A percentile compares a stretch with the other conserved stretches of the same genome.
These are phyloP conservation scores for Torymus texanus DNA, from an alignment of 2,888 invertebrate species.

Conservation along the genomic window DNA sequence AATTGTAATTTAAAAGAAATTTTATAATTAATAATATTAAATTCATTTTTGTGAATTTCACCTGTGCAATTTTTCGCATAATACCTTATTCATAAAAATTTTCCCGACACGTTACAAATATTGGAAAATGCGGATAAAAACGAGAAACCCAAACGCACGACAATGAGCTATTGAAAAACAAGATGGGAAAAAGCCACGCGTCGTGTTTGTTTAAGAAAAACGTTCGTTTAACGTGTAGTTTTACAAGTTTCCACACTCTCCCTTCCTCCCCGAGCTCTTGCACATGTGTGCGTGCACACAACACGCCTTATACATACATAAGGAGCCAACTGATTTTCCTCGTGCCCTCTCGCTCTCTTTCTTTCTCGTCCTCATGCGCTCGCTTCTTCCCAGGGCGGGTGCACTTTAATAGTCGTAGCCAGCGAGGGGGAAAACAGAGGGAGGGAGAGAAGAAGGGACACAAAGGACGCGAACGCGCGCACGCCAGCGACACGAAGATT, in stretches of 20 bases:
- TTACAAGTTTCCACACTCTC: not conserved
- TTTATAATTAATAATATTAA: too few species aligned
- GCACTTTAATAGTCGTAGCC: conserved; percentile 31
- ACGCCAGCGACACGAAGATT: conserved; percentile 14
- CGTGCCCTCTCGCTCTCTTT: conserved; percentile 30
- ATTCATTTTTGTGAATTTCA: too few species aligned
- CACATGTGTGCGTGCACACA: conserved; percentile 7
- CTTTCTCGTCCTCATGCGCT: not conserved
- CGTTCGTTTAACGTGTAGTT: conserved; percentile 13
- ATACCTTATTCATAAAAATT: too few species aligned
- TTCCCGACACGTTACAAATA: too few species aligned
- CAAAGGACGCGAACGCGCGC: conserved; percentile 18
- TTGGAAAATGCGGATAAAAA: too few species aligned
- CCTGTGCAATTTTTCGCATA: too few species aligned
- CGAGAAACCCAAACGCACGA: too few species aligned
- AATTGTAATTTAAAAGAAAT: too few species aligned
- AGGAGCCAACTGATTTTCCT: conserved; percentile 41
- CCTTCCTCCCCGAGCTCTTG: not conserved
- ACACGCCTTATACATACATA: conserved; percentile 26
- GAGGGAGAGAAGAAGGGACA: conserved; percentile 15
- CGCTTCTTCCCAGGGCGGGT: conserved; percentile 1
- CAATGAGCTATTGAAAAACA: too few species aligned
- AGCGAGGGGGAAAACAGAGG: conserved; percentile 41
- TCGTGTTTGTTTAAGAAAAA: conserved; percentile 15
- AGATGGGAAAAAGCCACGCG: too few species aligned